Percentiles rank a stretch among this genome's conserved stretches.
Evolutionary conservation across 1,140 invertebrate genomes (phyloP).

Genomic region (Ips typographus): DNA sequence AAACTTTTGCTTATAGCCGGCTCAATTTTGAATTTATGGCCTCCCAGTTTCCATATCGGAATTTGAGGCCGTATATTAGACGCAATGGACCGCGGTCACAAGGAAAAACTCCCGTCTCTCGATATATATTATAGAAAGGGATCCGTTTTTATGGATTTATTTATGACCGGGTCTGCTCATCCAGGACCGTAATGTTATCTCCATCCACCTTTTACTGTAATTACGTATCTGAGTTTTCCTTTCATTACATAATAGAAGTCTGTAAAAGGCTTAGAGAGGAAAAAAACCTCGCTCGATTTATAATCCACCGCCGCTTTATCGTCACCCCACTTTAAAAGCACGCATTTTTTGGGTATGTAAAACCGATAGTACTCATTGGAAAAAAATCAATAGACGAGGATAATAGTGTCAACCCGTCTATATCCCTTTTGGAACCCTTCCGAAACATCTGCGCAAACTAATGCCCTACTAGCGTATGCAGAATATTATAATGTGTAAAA

Average conservation of each 20-base stretch:
- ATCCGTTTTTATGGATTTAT: slow-evolving; percentile 38
- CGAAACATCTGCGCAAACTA: slow-evolving; percentile 38
- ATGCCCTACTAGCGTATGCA: slow-evolving; percentile 41
- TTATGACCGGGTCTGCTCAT: slow-evolving; percentile 35
- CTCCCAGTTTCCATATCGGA: slow-evolving; percentile 44
- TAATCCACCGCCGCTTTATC: slow-evolving; percentile 11
- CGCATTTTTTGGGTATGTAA: slow-evolving; percentile 30
- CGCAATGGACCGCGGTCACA: slow-evolving; percentile 45
- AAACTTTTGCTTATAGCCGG: slow-evolving; percentile 44
- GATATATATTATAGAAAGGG: slow-evolving; percentile 37
- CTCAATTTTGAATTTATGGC: slow-evolving; percentile 47
- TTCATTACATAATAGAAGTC: too few species aligned
- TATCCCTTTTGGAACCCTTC: slow-evolving; percentile 25
- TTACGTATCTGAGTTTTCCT: slow-evolving; percentile 9
- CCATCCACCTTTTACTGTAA: slow-evolving; percentile 33
- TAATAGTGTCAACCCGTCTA: slow-evolving; percentile 37
- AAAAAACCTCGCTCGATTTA: slow-evolving; percentile 9
- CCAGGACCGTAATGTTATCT: slow-evolving; percentile 12
- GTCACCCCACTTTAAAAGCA: slow-evolving; percentile 24
- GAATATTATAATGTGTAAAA: slow-evolving; percentile 45
- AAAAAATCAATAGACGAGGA: slow-evolving; percentile 34
- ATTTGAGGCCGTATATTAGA: slow-evolving; percentile 44
- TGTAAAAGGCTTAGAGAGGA: background rate
- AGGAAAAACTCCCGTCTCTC: slow-evolving; percentile 31
- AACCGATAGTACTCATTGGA: slow-evolving; percentile 29